Conservation (phyloP, 2,797 vertebrate genomes). For the Acrossocheilus fasciatus region DNA sequence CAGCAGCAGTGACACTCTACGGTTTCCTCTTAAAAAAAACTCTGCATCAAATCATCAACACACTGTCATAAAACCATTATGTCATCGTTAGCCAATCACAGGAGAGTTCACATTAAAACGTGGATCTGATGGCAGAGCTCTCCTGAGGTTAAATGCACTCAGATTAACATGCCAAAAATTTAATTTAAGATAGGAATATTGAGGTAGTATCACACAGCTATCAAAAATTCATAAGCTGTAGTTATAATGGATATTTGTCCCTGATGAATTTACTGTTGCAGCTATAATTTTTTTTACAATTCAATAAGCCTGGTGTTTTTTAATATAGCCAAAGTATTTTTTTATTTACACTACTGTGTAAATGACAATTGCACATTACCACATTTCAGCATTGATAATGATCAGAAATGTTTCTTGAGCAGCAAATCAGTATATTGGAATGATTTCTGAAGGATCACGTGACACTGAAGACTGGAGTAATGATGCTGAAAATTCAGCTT, state of each 20-base stretch:
- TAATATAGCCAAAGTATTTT: constrained; percentile 21
- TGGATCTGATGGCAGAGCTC: constrained; percentile 54
- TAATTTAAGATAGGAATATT: background rate
- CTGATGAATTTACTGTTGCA: background rate
- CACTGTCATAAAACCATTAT: constrained; percentile 73
- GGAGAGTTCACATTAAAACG: background rate
- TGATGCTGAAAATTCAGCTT: background rate
- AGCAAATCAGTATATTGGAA: no score
- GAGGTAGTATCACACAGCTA: background rate
- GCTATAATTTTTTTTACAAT: background rate
- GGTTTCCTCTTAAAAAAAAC: constrained; percentile 69
- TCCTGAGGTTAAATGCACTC: constrained; percentile 35
- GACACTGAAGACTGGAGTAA: background rate
- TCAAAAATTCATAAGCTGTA: constrained; percentile 7
- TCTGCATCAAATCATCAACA: constrained; percentile 34
- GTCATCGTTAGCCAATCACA: constrained; percentile 80
- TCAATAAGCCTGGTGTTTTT: background rate
- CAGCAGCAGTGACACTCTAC: constrained; percentile 36
- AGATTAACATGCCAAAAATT: background rate
- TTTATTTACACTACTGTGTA: constrained; percentile 5
- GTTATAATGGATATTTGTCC: background rate
- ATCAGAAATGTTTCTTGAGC: background rate
- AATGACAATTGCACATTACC: background rate
- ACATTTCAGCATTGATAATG: background rate
- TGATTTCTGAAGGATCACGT: background rate